Evolutionary conservation across 2,888 invertebrate species (phyloP).

Genomic region (Plusia festucae): DNA sequence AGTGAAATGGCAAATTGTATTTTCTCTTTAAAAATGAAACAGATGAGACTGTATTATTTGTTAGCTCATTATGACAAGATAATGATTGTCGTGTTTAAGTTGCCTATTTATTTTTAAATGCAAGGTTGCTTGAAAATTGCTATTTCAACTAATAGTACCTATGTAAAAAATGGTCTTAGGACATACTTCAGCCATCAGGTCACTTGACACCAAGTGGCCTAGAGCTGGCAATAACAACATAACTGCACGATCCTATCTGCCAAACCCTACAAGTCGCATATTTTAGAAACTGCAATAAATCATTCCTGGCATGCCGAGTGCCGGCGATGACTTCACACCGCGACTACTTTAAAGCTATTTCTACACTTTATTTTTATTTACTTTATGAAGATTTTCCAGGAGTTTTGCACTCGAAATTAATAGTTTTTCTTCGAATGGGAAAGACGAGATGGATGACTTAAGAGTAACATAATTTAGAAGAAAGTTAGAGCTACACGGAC

Average conservation of each 20-base stretch:
- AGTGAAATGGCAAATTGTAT: neutral
- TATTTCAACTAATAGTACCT: no score
- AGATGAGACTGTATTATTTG: neutral
- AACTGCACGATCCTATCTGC: neutral
- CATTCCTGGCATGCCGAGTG: conserved; percentile 1
- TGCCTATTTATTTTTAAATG: no score
- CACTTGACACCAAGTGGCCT: neutral
- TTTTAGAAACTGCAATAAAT: conserved; percentile 20
- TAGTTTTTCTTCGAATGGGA: no score
- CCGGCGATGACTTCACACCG: conserved; percentile 3
- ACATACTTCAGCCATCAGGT: neutral
- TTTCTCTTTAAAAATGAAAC: neutral
- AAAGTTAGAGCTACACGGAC: no score
- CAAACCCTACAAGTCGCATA: conserved; percentile 10
- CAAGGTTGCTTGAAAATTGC: no score
- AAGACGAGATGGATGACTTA: neutral
- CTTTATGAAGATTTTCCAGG: neutral
- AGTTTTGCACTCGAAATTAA: no score
- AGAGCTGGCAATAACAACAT: neutral
- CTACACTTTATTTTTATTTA: neutral
- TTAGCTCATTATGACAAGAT: no score
- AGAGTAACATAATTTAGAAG: neutral
- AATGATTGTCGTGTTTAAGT: no score
- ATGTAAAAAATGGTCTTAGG: neutral
- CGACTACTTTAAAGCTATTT: neutral